Evolutionary conservation across 2,888 invertebrate genomes (phyloP).

Genomic region (Campoplex capitator): DNA sequence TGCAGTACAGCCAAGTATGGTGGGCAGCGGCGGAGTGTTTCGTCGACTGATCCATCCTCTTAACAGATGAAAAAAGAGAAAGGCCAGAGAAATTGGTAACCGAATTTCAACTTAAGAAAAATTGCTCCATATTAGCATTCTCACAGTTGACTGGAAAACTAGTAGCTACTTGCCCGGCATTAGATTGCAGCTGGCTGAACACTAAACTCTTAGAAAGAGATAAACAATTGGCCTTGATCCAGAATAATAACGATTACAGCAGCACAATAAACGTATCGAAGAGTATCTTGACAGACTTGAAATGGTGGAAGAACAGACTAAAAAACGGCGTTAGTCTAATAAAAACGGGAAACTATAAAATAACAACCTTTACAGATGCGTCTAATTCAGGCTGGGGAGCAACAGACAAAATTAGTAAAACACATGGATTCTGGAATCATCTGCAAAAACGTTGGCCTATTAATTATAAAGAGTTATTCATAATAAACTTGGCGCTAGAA

Average conservation of each 20-base stretch:
- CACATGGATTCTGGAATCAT: slow-evolving; percentile 9
- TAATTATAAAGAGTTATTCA: slow-evolving; percentile 32
- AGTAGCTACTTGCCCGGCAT: slow-evolving; percentile 1
- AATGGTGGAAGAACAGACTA: slow-evolving; percentile 15
- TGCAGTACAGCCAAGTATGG: no score
- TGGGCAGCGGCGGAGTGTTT: no score
- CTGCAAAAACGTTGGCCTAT: slow-evolving; percentile 7
- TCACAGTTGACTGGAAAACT: slow-evolving; percentile 20
- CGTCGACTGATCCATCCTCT: no score
- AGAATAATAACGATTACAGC: slow-evolving; percentile 37
- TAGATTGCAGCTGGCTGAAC: slow-evolving; percentile 16
- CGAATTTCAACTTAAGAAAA: slow-evolving; percentile 1
- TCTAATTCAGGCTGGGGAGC: slow-evolving; percentile 46
- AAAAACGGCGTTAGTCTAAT: not conserved
- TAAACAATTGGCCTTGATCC: slow-evolving; percentile 49
- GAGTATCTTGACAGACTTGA: slow-evolving; percentile 1
- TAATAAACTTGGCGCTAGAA: slow-evolving; percentile 17
- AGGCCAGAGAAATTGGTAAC: slow-evolving; percentile 10
- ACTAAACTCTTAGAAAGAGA: slow-evolving; percentile 19
- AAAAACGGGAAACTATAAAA: not conserved
- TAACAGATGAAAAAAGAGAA: slow-evolving; percentile 56
- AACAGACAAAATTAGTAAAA: slow-evolving; percentile 12
- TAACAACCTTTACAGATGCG: slow-evolving; percentile 15
- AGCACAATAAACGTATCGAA: slow-evolving; percentile 27
- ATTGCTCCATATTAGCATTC: slow-evolving; percentile 18